Base-by-base conservation (phyloP, 1,140 invertebrate genomes). In the Pseudomyrmex gracilis region DNA sequence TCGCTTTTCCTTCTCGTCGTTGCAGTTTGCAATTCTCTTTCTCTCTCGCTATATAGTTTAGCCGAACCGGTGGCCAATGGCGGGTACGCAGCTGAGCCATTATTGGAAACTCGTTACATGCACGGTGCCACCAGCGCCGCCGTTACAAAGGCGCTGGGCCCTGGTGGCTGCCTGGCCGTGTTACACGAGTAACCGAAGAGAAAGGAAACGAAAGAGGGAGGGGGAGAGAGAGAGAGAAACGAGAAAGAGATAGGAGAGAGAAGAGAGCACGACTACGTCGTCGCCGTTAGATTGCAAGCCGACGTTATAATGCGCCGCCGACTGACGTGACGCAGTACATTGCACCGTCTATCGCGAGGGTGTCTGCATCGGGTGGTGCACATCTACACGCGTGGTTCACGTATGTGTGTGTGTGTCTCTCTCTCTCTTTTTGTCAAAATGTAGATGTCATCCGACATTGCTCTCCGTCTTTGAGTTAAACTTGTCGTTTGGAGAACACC, bases 101-200 rank as follows among this genome's bases (percentile, higher is more conserved):
- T 94, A 94, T 94, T 93, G 93, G 93, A 94, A 94, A 94, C 92
- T 94, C 93, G 93, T 94, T 94, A 94, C 93, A 93, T 92, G 91
- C 92, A 92, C 90, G 85, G 89, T 89, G 87, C 89, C 76, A 80
- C 88, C 80, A 84, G 77, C 86, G 85, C 76, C 88, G 85, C 74
- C 90, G 90, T 92, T 92, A 91, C 91, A 91, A 92, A 91, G 90
- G 83, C 85, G 80, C 89, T 71, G 68, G 74, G 55, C 60, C 77
- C 86, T 73, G 70, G 82, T 53, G 61, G 73, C 61, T 77, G 57
- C n/a, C 74, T 85, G 85, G 82, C 86, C 87, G 82, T 88, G 91
- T 92, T 91, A 90, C 90, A 92, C 78, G 83, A 82, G 84, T 83
- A 86, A 73, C 61, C 63, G 83, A 22, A 22, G 64, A 74, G 53